phyloP scores from a whole-genome alignment of 2,888 invertebrate genomes.

The Noctua fimbriata region DNA sequence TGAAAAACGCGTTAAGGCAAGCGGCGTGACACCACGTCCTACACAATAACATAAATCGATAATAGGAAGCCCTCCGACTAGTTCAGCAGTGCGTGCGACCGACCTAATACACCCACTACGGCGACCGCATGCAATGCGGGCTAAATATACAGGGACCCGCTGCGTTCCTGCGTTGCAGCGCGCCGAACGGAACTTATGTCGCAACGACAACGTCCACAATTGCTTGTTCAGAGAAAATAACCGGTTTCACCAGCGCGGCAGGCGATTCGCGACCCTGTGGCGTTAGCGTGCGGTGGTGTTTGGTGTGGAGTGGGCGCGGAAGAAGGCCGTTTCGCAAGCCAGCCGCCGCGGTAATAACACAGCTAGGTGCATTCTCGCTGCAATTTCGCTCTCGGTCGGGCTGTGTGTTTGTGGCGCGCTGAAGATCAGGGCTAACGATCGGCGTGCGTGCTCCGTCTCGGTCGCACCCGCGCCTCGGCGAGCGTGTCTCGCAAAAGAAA shows the following conservation, averaged over 20 bases:
- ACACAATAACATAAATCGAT: conserved; percentile 89
- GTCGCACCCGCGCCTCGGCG: conserved; percentile 76
- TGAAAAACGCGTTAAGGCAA: conserved; percentile 78
- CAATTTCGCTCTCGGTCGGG: conserved; percentile 91
- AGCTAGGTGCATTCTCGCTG: conserved; percentile 90
- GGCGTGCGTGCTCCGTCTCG: conserved; percentile 82
- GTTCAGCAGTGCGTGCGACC: conserved; percentile 90
- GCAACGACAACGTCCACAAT: conserved; percentile 87
- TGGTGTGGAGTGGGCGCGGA: conserved; percentile 68
- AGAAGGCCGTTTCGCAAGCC: conserved; percentile 84
- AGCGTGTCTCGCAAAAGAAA: conserved; percentile 87
- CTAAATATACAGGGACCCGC: conserved; percentile 87
- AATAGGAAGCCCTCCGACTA: conserved; percentile 90
- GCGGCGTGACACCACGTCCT: conserved; percentile 79
- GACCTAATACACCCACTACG: conserved; percentile 89
- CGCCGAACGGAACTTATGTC: conserved; percentile 85
- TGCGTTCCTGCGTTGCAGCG: conserved; percentile 79
- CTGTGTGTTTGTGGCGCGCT: conserved; percentile 90
- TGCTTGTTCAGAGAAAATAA: conserved; percentile 85
- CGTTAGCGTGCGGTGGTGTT: conserved; percentile 72
- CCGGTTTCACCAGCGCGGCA: conserved; percentile 78
- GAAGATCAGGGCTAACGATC: conserved; percentile 91
- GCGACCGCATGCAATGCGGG: conserved; percentile 88
- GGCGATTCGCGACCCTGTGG: conserved; percentile 75
- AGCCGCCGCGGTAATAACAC: conserved; percentile 86